Conservation (phyloP, 1,140 invertebrate genomes). For the Sitodiplosis mosellana region DNA sequence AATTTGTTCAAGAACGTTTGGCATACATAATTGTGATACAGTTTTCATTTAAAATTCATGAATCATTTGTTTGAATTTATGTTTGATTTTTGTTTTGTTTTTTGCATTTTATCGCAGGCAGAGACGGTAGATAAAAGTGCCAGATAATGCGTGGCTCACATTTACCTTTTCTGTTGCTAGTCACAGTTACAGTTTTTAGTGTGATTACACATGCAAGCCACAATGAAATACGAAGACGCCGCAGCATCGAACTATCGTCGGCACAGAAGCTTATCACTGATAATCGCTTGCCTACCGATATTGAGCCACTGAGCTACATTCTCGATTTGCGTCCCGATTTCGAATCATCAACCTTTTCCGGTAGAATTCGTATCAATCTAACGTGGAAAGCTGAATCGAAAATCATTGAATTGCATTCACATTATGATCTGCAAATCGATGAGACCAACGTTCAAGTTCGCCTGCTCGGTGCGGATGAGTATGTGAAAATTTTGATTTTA, state of each 20-base stretch:
- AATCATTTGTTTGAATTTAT: too few species aligned
- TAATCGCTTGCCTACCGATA: conserved; percentile 30
- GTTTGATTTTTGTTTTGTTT: too few species aligned
- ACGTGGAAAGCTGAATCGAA: conserved; percentile 34
- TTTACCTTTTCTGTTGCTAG: too few species aligned
- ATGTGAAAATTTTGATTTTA: conserved; percentile 6
- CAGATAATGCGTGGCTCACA: too few species aligned
- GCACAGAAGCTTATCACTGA: conserved; percentile 35
- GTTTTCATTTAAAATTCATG: too few species aligned
- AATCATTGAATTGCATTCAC: conserved; percentile 35
- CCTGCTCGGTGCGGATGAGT: conserved; percentile 16
- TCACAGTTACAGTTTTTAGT: too few species aligned
- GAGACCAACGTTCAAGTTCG: conserved; percentile 20
- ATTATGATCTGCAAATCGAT: conserved; percentile 34
- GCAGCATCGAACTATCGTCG: conserved; percentile 40
- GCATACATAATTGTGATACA: too few species aligned
- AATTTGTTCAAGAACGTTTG: too few species aligned
- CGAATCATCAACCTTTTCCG: conserved; percentile 35
- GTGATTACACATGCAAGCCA: too few species aligned
- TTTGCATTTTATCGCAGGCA: too few species aligned
- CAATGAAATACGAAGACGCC: conserved; percentile 2
- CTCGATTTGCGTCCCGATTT: conserved; percentile 38
- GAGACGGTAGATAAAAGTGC: too few species aligned
- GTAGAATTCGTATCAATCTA: conserved; percentile 38
- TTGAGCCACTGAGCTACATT: conserved; percentile 38